phyloP scores from a whole-genome alignment of 92 coral and sea anemone genomes.

The Heteractis magnifica region DNA sequence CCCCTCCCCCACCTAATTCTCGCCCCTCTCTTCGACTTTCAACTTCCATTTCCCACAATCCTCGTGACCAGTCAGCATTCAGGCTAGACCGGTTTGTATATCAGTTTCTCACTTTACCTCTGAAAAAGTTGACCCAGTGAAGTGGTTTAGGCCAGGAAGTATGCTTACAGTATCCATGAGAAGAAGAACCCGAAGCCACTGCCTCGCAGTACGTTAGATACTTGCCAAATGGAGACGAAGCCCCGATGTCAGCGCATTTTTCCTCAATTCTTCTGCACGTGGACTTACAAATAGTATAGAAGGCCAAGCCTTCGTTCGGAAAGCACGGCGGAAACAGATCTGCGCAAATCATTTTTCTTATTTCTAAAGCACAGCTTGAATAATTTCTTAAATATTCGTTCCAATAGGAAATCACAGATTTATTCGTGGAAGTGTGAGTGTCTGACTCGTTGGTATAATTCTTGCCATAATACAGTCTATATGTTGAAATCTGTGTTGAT shows the following conservation, averaged over 20 bases:
- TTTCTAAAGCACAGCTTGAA: slow-evolving; percentile 44
- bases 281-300: slow-evolving; percentile 42
- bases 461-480: slow-evolving; percentile 14
- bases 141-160: slow-evolving; percentile 46
- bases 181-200: slow-evolving; percentile 37
- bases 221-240: slow-evolving; percentile 1
- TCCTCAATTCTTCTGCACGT: slow-evolving; percentile 37
- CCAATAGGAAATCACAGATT: slow-evolving; percentile 2
- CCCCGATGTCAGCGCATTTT: slow-evolving; percentile 45
- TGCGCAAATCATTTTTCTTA: slow-evolving; percentile 63
- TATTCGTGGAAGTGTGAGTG: background rate
- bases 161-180: slow-evolving; percentile 52
- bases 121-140: slow-evolving; percentile 37
- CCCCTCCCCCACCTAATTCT: no score
- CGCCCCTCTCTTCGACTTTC: no score
- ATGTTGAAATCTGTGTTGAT: slow-evolving; percentile 16
- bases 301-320: slow-evolving; percentile 48
- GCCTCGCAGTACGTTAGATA: slow-evolving; percentile 41
- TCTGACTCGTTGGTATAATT: slow-evolving; percentile 20
- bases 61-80: background rate
- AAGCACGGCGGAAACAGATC: slow-evolving; percentile 73
- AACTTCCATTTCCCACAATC: no score
- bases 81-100: no score
- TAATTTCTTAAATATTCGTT: slow-evolving; percentile 13
- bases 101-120: slow-evolving; percentile 1